A percentile compares a stretch with the other conserved stretches of the same genome.
phyloP scores from a whole-genome alignment of 2,888 invertebrate species.

The Dryocosmus kuriphilus region DNA sequence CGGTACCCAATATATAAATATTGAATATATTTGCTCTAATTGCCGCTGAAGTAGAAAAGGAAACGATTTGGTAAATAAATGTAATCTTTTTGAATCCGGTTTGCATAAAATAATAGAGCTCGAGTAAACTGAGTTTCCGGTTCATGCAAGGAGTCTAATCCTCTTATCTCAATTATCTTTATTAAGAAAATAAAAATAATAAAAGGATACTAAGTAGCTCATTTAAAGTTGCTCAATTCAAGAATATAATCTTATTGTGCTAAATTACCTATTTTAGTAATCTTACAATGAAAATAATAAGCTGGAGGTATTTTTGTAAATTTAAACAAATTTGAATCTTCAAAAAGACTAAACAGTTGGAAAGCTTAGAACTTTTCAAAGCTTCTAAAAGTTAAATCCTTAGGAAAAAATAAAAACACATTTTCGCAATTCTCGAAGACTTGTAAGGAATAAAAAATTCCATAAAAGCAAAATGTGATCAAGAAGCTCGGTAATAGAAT shows the following conservation, averaged over 20 bases:
- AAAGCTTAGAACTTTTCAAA: not conserved
- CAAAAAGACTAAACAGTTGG: not conserved
- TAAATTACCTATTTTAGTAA: no score
- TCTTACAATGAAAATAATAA: no score
- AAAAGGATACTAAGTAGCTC: no score
- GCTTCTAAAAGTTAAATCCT: not conserved
- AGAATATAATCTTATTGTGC: not conserved
- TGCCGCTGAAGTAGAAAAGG: no score
- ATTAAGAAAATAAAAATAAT: not conserved
- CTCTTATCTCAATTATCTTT: not conserved
- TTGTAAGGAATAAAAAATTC: not conserved
- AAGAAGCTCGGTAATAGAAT: conserved; percentile 14
- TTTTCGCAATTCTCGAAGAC: not conserved
- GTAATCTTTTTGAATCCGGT: not conserved
- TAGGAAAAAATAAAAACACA: not conserved
- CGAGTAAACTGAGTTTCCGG: not conserved
- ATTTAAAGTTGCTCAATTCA: not conserved
- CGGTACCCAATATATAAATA: not conserved
- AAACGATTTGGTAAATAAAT: no score
- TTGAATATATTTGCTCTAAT: not conserved
- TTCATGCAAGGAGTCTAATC: not conserved
- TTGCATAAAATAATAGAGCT: not conserved
- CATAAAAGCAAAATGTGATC: not conserved
- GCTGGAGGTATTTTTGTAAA: no score
- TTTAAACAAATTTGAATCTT: no score